Evolutionary conservation across 2,797 vertebrate species (phyloP), one percentile per base, ranked within the genome.

Genomic region (Trichosurus vulpecula): DNA sequence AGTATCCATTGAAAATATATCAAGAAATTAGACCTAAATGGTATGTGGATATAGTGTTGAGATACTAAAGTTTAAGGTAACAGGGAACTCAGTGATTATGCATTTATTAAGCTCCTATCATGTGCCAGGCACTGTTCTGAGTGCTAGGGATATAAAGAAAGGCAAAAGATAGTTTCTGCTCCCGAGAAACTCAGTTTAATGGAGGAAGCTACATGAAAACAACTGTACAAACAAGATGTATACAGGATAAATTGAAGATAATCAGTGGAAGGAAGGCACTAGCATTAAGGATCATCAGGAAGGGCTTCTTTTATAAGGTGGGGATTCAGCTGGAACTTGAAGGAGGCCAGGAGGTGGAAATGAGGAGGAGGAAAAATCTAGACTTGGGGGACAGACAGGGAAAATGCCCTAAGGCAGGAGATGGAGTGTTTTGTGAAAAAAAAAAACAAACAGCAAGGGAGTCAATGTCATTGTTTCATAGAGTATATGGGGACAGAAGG

Each of bases 1-100:
- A 58, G 94, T 25, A 0, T 87, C 91, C 91, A n/a, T 55, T 94
- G 91, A 22, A 96, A 94, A 57, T 29, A 52, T 51, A 47, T 92
- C 93, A 55, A 35, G 47, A 66, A 93, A 93, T 92, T 61, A 87
- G 52, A 90, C 61, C 74, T 96, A 29, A 58, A 93, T 53, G 4
- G 6, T 30, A 41, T 6, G n/a, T 8, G 54, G 51, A 93, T 66
- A 31, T 0, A 90, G 81, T 54, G 29, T 90, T 74, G 14, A 41
- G 35, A 74, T 74, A 87, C 2, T 51, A 47, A 87, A 87, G 25
- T 51, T 90, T 89, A 8, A 90, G 81, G 87, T 58, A 90, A 41
- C 0, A 35, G 19, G 53, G 22, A 6, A 11, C 51, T 35, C 54
- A 54, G 35, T 95, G 56, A 29, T 41, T 54, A 81, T 81, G 55